phyloP scores from a whole-genome alignment of 1,140 invertebrate species.

The Bombyx mori region ASM3026992v2 NC_085110.1:17334001-17334500 shows the following conservation, averaged over 20 bases:
- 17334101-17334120: too few species aligned
- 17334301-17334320: conserved; percentile 33
- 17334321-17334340: too few species aligned
- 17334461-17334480: conserved; percentile 40
- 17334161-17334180: conserved; percentile 10
- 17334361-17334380: conserved; percentile 39
- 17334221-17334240: conserved; percentile 45
- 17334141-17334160: too few species aligned
- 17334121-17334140: too few species aligned
- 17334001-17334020: too few species aligned
- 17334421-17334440: conserved; percentile 50
- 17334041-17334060: too few species aligned
- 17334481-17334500: conserved; percentile 30
- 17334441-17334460: conserved; percentile 66
- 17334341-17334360: too few species aligned
- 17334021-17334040: too few species aligned
- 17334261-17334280: conserved; percentile 42
- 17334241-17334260: conserved; percentile 59
- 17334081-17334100: too few species aligned
- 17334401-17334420: conserved; percentile 28
- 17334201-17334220: conserved; percentile 27
- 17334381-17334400: conserved; percentile 42
- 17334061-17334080: too few species aligned
- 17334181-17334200: conserved; percentile 21
- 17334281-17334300: conserved; percentile 44